A percentile compares a stretch with the other conserved stretches of the same genome.
These are phyloP conservation scores for Cyprinodon variegatus DNA, from an alignment of 2,113 vertebrate genomes.

Conservation along the genomic window DNA sequence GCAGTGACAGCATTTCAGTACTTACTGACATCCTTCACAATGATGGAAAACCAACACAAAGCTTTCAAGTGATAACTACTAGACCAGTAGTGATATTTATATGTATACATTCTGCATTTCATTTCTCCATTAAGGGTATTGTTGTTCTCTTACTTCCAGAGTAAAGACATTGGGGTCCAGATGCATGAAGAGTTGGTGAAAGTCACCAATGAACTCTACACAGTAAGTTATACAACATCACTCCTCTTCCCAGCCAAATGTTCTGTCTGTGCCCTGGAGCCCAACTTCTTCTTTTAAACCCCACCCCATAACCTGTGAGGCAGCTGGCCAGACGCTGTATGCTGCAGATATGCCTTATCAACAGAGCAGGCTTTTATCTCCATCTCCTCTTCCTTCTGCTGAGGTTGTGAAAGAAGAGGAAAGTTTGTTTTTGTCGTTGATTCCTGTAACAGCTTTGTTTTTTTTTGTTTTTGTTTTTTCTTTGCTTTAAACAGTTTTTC, in stretches of 20 bases:
- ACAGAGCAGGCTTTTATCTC: constrained; percentile 44
- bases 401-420: constrained; percentile 47
- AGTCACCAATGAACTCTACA: constrained; percentile 97
- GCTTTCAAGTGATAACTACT: constrained; percentile 13
- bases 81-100: background rate
- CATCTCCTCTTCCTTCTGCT: constrained; percentile 46
- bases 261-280: constrained; percentile 1
- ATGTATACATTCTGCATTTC: constrained; percentile 25
- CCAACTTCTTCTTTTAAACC: constrained; percentile 8
- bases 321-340: constrained; percentile 51
- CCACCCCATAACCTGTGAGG: constrained; percentile 44
- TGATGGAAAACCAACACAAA: constrained; percentile 22
- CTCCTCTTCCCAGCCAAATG: background rate
- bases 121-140: constrained; percentile 8
- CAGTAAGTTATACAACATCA: constrained; percentile 82
- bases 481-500: constrained; percentile 43
- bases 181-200: constrained; percentile 96
- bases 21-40: constrained; percentile 45
- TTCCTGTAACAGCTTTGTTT: constrained; percentile 16
- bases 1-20: constrained; percentile 52
- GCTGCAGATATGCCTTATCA: constrained; percentile 61
- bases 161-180: constrained; percentile 95
- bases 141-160: constrained; percentile 79
- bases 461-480: background rate
- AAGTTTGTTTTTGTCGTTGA: constrained; percentile 43